Conservation (phyloP, 2,888 invertebrate genomes). For the Hylaea fasciaria region DNA sequence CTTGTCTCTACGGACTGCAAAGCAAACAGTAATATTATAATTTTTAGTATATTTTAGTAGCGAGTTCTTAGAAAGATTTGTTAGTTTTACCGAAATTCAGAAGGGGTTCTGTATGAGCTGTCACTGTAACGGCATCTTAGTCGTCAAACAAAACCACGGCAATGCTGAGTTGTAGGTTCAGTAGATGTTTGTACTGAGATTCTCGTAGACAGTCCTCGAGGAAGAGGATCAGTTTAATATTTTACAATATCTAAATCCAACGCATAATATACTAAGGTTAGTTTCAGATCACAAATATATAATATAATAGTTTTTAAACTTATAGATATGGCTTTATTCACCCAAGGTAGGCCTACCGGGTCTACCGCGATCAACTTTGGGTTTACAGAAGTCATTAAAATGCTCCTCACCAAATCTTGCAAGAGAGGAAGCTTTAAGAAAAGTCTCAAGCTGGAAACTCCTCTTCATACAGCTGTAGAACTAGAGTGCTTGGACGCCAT, state of each 20-base stretch:
- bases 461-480: conserved; percentile 50
- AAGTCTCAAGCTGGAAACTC: conserved; percentile 25
- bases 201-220: no score
- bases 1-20: conserved; percentile 11
- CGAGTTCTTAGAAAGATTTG: no score
- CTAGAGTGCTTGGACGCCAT: conserved; percentile 39
- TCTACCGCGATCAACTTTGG: conserved; percentile 14
- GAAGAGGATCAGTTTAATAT: no score
- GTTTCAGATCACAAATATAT: neutral
- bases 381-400: conserved; percentile 31
- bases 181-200: no score
- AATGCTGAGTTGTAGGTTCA: no score
- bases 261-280: no score
- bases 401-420: conserved; percentile 25
- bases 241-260: no score
- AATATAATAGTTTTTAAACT: no score
- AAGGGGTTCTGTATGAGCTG: no score
- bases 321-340: neutral
- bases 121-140: no score
- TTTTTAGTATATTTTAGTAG: neutral
- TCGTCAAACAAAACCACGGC: no score
- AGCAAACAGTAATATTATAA: conserved; percentile 18
- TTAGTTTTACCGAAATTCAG: no score
- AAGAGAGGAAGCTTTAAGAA: conserved; percentile 15
- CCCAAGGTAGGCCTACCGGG: conserved; percentile 10